These are phyloP conservation scores for Rhabdophis nuchalis DNA, from an alignment of 2,797 vertebrate species.

Conservation along the genomic window DNA sequence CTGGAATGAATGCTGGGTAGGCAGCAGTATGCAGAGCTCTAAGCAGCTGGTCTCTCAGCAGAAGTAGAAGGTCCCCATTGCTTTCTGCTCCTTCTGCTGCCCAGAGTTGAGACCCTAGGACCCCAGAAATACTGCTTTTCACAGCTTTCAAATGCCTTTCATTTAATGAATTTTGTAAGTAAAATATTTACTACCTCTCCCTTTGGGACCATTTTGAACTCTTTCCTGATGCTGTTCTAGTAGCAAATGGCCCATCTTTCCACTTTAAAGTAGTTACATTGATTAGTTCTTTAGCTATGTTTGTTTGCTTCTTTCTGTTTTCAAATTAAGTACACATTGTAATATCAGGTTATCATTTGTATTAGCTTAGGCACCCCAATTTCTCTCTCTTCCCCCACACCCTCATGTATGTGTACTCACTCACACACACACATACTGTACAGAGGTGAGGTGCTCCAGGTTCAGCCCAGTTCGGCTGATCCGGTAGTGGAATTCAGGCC, in stretches of 20 bases:
- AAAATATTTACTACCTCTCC: neutral
- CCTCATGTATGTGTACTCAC: neutral
- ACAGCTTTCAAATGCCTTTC: neutral
- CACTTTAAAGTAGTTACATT: neutral
- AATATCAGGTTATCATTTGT: neutral
- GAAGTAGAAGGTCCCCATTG: neutral
- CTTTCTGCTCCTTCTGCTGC: neutral
- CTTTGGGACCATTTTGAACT: neutral
- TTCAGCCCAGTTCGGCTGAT: too few species aligned
- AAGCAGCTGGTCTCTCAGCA: neutral
- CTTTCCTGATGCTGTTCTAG: neutral
- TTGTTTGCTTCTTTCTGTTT: neutral
- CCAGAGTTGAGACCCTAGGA: neutral
- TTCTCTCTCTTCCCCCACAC: neutral
- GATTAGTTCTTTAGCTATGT: neutral
- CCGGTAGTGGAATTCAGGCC: too few species aligned
- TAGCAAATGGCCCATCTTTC: neutral
- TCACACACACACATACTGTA: neutral
- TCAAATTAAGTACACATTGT: neutral
- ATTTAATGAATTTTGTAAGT: neutral
- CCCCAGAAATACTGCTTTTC: neutral
- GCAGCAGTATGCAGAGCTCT: neutral
- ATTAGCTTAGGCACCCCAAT: neutral
- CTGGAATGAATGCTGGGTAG: neutral
- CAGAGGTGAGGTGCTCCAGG: too few species aligned